Percentiles rank a stretch among this genome's conserved stretches.
Conservation (phyloP, 64 coral and sea anemone species). For the Porites lutea region DNA sequence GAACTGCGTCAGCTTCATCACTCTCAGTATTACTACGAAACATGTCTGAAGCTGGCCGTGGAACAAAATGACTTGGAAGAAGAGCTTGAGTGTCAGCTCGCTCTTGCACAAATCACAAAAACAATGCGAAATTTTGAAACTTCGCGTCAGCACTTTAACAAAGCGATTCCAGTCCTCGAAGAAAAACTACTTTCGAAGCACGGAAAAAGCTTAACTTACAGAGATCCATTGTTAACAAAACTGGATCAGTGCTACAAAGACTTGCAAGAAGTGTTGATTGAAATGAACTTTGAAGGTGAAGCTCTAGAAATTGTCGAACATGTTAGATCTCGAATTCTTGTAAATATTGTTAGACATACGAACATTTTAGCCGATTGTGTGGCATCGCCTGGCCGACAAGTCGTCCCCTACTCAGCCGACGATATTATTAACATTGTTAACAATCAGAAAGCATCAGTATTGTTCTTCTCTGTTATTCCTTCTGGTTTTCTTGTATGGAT, state of each 20-base stretch:
- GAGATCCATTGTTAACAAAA: slow-evolving; percentile 55
- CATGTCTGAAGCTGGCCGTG: slow-evolving; percentile 57
- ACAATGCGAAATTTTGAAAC: slow-evolving; percentile 67
- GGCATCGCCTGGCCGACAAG: background rate
- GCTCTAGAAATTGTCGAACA: slow-evolving; percentile 86
- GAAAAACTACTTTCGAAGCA: slow-evolving; percentile 63
- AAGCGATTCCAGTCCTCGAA: slow-evolving; percentile 76
- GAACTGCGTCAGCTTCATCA: slow-evolving; percentile 80
- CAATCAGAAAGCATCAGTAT: slow-evolving; percentile 41
- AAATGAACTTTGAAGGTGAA: slow-evolving; percentile 70
- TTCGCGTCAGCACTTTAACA: slow-evolving; percentile 65
- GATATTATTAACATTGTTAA: slow-evolving; percentile 67
- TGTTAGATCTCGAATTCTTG: slow-evolving; percentile 65
- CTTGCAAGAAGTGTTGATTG: slow-evolving; percentile 79
- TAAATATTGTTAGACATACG: slow-evolving; percentile 67
- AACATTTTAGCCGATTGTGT: slow-evolving; percentile 22
- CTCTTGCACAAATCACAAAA: slow-evolving; percentile 77
- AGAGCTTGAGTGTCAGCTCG: slow-evolving; percentile 52
- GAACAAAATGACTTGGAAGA: slow-evolving; percentile 63
- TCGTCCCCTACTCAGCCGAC: slow-evolving; percentile 47
- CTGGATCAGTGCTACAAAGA: slow-evolving; percentile 79
- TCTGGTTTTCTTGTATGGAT: slow-evolving; percentile 83
- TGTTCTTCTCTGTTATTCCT: slow-evolving; percentile 72
- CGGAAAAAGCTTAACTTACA: slow-evolving; percentile 25
- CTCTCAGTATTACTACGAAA: slow-evolving; percentile 71